Evolutionary conservation across 1,140 invertebrate genomes (phyloP).

Genomic region (Diachasmimorpha longicaudata): DNA sequence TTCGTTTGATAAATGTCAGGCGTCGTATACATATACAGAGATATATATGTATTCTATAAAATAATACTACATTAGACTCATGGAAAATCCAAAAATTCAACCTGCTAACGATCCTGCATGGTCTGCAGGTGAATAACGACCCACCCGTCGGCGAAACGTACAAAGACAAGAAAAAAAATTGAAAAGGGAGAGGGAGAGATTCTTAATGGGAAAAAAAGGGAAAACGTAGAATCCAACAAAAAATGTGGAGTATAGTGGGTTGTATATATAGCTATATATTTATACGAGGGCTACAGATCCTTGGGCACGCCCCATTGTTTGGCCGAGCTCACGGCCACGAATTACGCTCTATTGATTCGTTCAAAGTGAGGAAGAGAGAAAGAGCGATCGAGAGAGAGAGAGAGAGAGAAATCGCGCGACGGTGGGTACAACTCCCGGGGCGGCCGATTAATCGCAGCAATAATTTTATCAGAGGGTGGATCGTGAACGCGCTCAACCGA

Average conservation of each 20-base stretch:
- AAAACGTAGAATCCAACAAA: not conserved
- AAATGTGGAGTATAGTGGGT: not conserved
- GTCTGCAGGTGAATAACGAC: not conserved
- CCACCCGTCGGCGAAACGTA: not conserved
- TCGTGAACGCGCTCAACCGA: not conserved
- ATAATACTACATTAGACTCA: not conserved
- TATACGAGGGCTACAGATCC: not conserved
- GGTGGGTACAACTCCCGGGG: not conserved
- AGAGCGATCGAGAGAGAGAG: not conserved
- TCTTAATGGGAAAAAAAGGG: not conserved
- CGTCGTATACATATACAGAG: no score
- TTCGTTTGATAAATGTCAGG: not conserved
- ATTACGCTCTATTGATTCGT: constrained; percentile 13
- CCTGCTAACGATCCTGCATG: not conserved
- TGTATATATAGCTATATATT: constrained; percentile 16
- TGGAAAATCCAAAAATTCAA: not conserved
- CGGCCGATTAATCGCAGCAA: constrained; percentile 6
- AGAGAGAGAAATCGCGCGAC: not conserved
- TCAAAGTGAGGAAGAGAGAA: constrained; percentile 9
- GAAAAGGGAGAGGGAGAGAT: constrained; percentile 8
- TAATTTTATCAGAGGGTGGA: constrained; percentile 14
- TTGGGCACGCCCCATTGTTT: constrained; percentile 8
- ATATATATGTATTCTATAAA: no score
- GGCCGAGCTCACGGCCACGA: not conserved
- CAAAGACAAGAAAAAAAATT: not conserved